Evolutionary conservation across 2,888 invertebrate species (phyloP).

Genomic region (Stenchaetothrips biformis): DNA sequence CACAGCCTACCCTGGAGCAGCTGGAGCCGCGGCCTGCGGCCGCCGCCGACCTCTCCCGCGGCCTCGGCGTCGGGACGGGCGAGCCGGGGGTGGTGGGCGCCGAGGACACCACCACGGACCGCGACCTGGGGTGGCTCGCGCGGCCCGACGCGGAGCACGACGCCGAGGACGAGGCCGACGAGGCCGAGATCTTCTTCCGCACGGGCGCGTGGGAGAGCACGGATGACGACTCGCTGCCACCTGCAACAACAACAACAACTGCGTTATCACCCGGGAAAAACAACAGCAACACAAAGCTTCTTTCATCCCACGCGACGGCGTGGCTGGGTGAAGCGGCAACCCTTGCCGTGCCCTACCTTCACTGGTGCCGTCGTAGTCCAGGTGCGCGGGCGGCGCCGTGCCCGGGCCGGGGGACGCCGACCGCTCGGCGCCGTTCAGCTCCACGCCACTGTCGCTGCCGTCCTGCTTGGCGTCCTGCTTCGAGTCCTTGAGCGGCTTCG

Average conservation of each 20-base stretch:
- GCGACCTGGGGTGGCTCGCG: background rate
- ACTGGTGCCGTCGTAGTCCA: slow-evolving; percentile 17
- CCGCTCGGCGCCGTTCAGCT: slow-evolving; percentile 42
- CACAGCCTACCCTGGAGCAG: slow-evolving; percentile 27
- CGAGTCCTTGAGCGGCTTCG: background rate
- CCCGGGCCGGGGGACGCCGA: background rate
- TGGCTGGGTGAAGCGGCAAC: background rate
- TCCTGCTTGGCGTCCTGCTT: slow-evolving; percentile 45
- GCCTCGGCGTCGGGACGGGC: background rate
- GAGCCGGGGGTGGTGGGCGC: background rate
- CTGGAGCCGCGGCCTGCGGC: slow-evolving; percentile 34
- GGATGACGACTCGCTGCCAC: slow-evolving; percentile 5
- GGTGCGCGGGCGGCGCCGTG: background rate
- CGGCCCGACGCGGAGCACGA: background rate
- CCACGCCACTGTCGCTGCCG: slow-evolving; percentile 78
- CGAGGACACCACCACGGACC: background rate
- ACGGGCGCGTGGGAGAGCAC: slow-evolving; percentile 1
- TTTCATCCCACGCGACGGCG: background rate
- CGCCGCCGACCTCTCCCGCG: slow-evolving; percentile 12
- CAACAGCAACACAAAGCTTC: no score
- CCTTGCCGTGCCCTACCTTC: no score
- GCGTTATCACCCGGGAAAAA: no score
- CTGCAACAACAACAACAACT: background rate
- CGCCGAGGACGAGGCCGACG: background rate
- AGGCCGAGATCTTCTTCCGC: slow-evolving; percentile 7